Conservation (phyloP, 1,140 invertebrate species). For the Drosophila sturtevanti region DNA sequence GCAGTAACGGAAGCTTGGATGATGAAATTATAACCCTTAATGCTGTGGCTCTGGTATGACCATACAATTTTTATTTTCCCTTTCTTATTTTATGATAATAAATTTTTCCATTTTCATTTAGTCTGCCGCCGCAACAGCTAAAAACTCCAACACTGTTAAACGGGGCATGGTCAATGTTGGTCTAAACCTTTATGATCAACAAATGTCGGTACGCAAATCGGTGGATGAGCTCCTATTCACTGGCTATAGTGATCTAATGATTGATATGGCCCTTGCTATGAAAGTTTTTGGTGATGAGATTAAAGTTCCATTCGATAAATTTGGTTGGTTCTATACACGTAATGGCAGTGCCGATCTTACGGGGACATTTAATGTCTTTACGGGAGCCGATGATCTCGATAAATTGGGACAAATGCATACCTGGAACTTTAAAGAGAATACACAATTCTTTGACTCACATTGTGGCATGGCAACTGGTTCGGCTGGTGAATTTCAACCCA, state of each 20-base stretch:
- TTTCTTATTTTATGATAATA: no score
- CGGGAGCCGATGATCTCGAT: slow-evolving; percentile 85
- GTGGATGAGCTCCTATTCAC: slow-evolving; percentile 90
- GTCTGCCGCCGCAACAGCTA: slow-evolving; percentile 87
- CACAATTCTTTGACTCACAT: slow-evolving; percentile 85
- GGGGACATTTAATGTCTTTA: slow-evolving; percentile 89
- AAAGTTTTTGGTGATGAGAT: slow-evolving; percentile 83
- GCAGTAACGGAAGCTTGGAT: slow-evolving; percentile 89
- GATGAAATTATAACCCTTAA: slow-evolving; percentile 92
- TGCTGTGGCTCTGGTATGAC: slow-evolving; percentile 90
- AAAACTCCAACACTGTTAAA: slow-evolving; percentile 84
- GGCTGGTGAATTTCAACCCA: slow-evolving; percentile 90
- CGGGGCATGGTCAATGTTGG: slow-evolving; percentile 85
- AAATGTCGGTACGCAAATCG: slow-evolving; percentile 86
- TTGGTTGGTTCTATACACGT: slow-evolving; percentile 92
- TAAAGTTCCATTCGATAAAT: slow-evolving; percentile 87
- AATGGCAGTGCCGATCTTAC: slow-evolving; percentile 89
- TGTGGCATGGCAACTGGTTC: slow-evolving; percentile 86
- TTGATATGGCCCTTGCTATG: slow-evolving; percentile 86
- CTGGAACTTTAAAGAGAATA: slow-evolving; percentile 88
- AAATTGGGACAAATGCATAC: slow-evolving; percentile 86
- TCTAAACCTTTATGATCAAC: slow-evolving; percentile 83
- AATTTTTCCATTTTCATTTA: slow-evolving; percentile 82
- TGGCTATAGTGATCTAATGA: slow-evolving; percentile 88
- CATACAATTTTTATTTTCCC: not conserved